Evolutionary conservation across 2,113 vertebrate species (phyloP), one percentile per base, ranked within the genome.

Genomic region (Melospiza georgiana): DNA sequence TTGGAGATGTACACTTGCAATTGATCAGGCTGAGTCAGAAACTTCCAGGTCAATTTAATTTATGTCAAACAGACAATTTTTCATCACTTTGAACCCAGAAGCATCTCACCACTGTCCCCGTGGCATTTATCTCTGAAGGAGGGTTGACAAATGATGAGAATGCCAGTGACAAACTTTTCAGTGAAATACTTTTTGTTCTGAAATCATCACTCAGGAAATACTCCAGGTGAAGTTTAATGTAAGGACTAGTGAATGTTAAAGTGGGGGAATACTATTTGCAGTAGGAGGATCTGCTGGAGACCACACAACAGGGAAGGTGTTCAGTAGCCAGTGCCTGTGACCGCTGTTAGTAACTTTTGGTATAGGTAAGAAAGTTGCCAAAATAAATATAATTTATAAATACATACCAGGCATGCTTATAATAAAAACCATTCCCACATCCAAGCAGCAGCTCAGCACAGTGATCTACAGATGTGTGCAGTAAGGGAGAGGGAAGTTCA

Each of bases 361-460:
- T 41, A 16, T 14, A 75, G 55, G 14, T 69, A 44, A 73, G 10
- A 49, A 79, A 71, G 54, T 57, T 61, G 14, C 8, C 49, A 71
- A 68, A 90, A 84, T 57, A 44, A 68, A 33, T 69, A 23, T 18
- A 0, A 67, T 54, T 65, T 68, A 4, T 57, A 76, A 49, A 31
- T 69, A 31, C 17, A 11, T 65, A 49, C 27, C 49, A 25, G 17
- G 52, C 15, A 12, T 35, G 37, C 24, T 72, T 54, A 22, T 8
- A 61, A 63, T 31, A 67, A 59, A 83, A 90, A 62, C 4, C 43
- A 44, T 86, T 66, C 83, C 12, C 27, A 80, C 51, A 58, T 61
- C 25, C 25, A 21, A 74, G 59, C 1, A 11, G 16, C 2, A 6
- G 65, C 1, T 2, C 59, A 54, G n/a, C 2, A 3, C 44, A 54